A percentile compares a stretch with the other conserved stretches of the same genome.
phyloP scores from a whole-genome alignment of 2,888 invertebrate species.

The Andrena minutula region DNA sequence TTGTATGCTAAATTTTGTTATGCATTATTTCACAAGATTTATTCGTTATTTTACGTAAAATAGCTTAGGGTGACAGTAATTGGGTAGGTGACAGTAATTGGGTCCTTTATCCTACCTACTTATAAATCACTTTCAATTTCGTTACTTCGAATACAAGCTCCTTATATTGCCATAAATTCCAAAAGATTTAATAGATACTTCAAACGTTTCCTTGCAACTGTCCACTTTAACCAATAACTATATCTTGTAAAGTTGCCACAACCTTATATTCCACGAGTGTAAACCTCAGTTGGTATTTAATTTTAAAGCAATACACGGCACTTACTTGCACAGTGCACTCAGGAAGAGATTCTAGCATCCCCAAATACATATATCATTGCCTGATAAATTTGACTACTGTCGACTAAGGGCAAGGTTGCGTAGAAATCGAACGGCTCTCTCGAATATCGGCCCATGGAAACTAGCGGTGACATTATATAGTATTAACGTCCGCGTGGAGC shows the following conservation, averaged over 20 bases:
- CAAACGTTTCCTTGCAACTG: neutral
- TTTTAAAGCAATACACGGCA: neutral
- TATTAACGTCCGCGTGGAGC: constrained; percentile 79
- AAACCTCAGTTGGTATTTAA: neutral
- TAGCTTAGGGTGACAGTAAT: too few relatives aligned
- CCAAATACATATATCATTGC: constrained; percentile 67
- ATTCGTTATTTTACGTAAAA: too few relatives aligned
- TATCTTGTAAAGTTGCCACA: neutral
- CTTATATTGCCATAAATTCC: too few relatives aligned
- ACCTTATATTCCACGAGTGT: neutral
- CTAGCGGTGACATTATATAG: constrained; percentile 76
- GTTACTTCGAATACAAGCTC: too few relatives aligned
- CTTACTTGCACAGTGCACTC: neutral
- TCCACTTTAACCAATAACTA: neutral
- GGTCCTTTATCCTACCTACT: too few relatives aligned
- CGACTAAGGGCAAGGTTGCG: constrained; percentile 50
- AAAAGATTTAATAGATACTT: too few relatives aligned
- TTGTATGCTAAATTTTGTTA: too few relatives aligned
- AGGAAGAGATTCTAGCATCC: too few relatives aligned
- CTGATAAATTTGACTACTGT: constrained; percentile 53
- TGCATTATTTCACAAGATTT: too few relatives aligned
- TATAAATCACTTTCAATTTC: too few relatives aligned
- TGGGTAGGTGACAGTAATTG: too few relatives aligned
- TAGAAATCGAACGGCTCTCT: constrained; percentile 47
- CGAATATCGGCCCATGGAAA: constrained; percentile 66